Conservation (phyloP, 1,140 invertebrate species). For the Coenobita brevimanus region DNA sequence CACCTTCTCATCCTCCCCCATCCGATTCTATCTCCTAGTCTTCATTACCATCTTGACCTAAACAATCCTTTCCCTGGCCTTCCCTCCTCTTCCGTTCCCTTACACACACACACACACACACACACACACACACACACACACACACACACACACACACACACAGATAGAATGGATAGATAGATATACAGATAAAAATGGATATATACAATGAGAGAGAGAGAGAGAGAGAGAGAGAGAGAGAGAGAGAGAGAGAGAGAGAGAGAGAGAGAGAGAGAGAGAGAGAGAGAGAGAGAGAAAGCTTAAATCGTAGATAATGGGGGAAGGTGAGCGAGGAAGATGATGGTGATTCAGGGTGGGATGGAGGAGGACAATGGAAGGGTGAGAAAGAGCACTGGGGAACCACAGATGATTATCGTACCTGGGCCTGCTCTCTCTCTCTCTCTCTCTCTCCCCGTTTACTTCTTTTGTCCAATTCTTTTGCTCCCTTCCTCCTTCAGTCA, state of each 20-base stretch:
- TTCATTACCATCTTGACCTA: no score
- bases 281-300: slow-evolving; percentile 1
- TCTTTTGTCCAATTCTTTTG: neutral
- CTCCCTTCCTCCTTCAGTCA: neutral
- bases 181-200: no score
- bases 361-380: neutral
- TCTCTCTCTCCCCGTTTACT: neutral
- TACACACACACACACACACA: no score
- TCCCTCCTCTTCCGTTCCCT: no score
- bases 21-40: no score
- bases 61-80: no score
- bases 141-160: neutral
- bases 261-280: neutral
- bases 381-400: neutral
- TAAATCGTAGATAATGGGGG: no score
- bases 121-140: no score
- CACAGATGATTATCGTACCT: neutral
- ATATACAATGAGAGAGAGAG: neutral
- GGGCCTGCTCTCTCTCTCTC: neutral
- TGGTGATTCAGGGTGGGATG: neutral
- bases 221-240: slow-evolving; percentile 19
- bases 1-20: no score
- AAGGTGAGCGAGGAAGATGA: neutral
- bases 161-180: no score
- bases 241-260: neutral